A percentile compares a stretch with the other conserved stretches of the same genome.
These are phyloP conservation scores for Lamprotornis superbus DNA, from an alignment of 2,113 vertebrate species.

Conservation along the genomic window DNA sequence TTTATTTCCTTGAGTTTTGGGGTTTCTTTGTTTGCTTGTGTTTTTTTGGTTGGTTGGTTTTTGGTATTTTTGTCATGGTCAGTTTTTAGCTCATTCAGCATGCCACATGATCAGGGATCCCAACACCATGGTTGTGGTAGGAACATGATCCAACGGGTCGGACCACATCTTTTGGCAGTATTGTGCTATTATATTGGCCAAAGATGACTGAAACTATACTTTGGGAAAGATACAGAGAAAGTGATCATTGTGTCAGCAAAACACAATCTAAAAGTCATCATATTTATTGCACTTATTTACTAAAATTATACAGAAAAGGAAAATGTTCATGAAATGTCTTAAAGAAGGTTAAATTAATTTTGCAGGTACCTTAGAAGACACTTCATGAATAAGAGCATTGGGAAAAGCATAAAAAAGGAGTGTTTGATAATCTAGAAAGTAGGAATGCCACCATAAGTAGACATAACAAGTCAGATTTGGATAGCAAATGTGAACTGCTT, in stretches of 20 bases:
- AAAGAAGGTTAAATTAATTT: not conserved
- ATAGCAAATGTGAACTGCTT: not conserved
- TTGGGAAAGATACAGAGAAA: not conserved
- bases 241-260: not conserved
- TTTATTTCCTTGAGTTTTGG: not conserved
- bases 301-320: not conserved
- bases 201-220: slow-evolving; percentile 61
- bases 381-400: not conserved
- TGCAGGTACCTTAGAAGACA: not conserved
- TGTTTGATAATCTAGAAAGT: not conserved
- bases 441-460: not conserved
- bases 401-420: not conserved
- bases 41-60: not conserved
- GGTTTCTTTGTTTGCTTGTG: not conserved
- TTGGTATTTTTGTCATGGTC: not conserved
- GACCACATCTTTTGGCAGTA: not conserved
- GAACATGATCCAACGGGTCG: not conserved
- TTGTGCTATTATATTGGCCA: not conserved
- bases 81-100: not conserved
- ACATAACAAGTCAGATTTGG: not conserved
- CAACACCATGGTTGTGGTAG: not conserved
- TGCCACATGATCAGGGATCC: not conserved
- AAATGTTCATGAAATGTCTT: not conserved
- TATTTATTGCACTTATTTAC: not conserved
- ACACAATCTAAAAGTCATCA: not conserved